phyloP scores from a whole-genome alignment of 2,888 invertebrate genomes.

The Anodontia alba region DNA sequence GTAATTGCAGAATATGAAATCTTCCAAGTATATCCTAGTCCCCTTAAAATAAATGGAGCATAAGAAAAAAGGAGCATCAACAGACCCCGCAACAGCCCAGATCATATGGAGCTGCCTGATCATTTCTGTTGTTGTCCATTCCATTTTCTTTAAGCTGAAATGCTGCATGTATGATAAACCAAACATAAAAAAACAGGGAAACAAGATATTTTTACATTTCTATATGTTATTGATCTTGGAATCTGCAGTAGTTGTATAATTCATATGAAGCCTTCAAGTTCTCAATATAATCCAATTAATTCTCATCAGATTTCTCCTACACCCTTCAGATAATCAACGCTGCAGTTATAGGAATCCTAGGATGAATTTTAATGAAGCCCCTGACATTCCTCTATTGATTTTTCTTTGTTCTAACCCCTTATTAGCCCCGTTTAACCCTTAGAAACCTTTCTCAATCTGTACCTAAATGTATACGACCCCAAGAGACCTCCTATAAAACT shows the following conservation, averaged over 20 bases:
- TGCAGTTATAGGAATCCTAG: background rate
- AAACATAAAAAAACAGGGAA: too few species aligned
- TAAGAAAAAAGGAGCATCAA: too few species aligned
- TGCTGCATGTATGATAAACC: too few species aligned
- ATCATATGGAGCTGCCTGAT: too few species aligned
- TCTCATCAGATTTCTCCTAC: constrained; percentile 1
- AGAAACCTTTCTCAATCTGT: constrained; percentile 52
- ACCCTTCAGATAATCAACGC: constrained; percentile 13
- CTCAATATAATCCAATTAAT: constrained; percentile 8
- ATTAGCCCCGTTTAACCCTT: constrained; percentile 67
- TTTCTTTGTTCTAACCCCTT: constrained; percentile 35
- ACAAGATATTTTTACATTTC: too few species aligned
- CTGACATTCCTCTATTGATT: constrained; percentile 14
- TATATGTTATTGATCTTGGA: constrained; percentile 7
- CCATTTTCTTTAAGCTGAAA: too few species aligned
- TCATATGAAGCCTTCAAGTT: constrained; percentile 5
- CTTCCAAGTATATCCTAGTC: too few species aligned
- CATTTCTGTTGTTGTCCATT: too few species aligned
- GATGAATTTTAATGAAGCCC: constrained; percentile 19
- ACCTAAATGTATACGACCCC: constrained; percentile 59
- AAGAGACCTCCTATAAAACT: constrained; percentile 41
- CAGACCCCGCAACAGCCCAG: too few species aligned
- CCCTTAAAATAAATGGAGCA: too few species aligned
- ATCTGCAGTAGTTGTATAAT: background rate
- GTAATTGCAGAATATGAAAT: too few species aligned